These are phyloP conservation scores for Pyrgus malvae DNA, from an alignment of 2,888 invertebrate species.

Conservation along the genomic window DNA sequence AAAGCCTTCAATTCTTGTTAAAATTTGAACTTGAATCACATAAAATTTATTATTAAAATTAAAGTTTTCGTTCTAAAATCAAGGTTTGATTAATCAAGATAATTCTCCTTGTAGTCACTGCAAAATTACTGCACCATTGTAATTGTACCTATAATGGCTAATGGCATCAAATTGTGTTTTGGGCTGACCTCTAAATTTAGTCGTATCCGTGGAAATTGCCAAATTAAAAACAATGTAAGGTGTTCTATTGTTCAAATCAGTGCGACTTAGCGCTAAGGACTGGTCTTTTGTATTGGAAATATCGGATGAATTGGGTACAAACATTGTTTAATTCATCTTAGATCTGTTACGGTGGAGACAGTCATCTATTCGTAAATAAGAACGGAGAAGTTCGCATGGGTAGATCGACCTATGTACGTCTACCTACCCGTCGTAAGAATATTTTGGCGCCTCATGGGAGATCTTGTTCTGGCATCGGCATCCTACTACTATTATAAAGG, in stretches of 20 bases:
- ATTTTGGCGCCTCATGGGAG: slow-evolving; percentile 12
- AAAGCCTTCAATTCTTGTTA: too few species aligned
- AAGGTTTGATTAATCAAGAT: too few species aligned
- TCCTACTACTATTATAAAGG: too few species aligned
- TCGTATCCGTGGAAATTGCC: slow-evolving; percentile 18
- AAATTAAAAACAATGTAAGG: slow-evolving; percentile 47
- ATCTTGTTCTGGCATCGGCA: not conserved
- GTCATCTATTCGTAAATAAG: slow-evolving; percentile 35
- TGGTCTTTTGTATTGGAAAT: slow-evolving; percentile 41
- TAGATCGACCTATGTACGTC: not conserved
- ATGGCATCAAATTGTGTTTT: not conserved
- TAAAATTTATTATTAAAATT: too few species aligned
- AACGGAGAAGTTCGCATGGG: not conserved
- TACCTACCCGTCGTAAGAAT: not conserved
- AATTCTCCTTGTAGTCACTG: too few species aligned
- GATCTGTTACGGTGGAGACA: slow-evolving; percentile 44
- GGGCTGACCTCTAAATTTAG: slow-evolving; percentile 5
- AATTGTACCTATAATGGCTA: too few species aligned
- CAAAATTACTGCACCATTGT: too few species aligned
- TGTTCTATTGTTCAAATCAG: slow-evolving; percentile 49
- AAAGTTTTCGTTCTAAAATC: too few species aligned
- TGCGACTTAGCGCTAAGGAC: slow-evolving; percentile 41
- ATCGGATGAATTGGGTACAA: too few species aligned
- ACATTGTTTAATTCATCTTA: slow-evolving; percentile 39
- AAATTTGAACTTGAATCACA: too few species aligned